Percentiles rank a stretch among this genome's conserved stretches.
phyloP scores from a whole-genome alignment of 2,113 vertebrate genomes.

The Pachycephala philippinensis region DNA sequence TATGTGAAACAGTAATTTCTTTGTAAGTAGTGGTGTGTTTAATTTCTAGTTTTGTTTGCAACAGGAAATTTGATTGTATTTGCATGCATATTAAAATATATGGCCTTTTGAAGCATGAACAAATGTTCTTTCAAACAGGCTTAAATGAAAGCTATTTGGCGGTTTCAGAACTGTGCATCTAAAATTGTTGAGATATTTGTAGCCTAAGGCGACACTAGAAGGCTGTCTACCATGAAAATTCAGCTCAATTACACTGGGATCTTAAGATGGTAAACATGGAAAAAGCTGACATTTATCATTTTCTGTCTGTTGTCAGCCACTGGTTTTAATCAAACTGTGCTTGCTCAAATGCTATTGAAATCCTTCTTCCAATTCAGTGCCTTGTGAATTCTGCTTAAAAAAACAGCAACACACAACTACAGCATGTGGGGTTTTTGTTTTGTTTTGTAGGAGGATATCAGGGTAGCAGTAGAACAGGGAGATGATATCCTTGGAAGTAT shows the following conservation, averaged over 20 bases:
- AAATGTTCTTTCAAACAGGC: not conserved
- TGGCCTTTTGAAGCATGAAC: not conserved
- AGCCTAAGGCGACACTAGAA: not conserved
- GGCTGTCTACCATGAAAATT: not conserved
- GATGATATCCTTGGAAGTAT: slow-evolving; percentile 81
- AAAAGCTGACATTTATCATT: not conserved
- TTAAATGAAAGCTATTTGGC: not conserved
- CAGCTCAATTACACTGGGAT: not conserved
- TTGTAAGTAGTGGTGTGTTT: not conserved
- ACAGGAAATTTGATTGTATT: not conserved
- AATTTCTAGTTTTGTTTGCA: not conserved
- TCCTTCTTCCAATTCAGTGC: not conserved
- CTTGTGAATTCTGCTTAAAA: not conserved
- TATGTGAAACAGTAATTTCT: not conserved
- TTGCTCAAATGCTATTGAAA: not conserved
- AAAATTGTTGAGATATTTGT: not conserved
- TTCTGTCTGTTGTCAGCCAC: not conserved
- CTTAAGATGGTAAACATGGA: not conserved
- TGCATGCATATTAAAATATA: not conserved
- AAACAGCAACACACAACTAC: not conserved
- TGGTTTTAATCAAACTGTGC: not conserved
- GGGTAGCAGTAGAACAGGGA: slow-evolving; percentile 81
- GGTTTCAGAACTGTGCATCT: not conserved
- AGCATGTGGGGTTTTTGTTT: not conserved
- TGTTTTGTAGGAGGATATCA: slow-evolving; percentile 81